Evolutionary conservation across 2,888 invertebrate genomes (phyloP), one percentile per base, ranked within the genome.

Genomic region (Lithophane ornitopus): DNA sequence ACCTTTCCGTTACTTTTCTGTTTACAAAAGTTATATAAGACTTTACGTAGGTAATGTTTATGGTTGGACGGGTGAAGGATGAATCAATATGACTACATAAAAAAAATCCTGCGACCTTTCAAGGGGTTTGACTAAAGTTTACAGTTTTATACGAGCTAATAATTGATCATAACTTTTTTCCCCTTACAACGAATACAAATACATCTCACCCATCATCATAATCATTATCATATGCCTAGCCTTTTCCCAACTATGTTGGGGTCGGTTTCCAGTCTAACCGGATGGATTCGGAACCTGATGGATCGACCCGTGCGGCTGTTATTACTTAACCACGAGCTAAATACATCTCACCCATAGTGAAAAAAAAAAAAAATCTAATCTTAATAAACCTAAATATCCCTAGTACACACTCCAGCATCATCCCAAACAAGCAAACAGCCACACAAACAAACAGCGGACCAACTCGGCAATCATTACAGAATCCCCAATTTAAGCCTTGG

Each of bases 401-500:
- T 26, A 73, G 46, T 34, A 67, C 34, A 11, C 11, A 41, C 16
- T 12, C 14, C 11, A 70, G 1, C 14, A 19, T 41, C 16, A 49
- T 22, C n/a, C 14, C 14, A 58, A 61, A 65, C 49, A 71, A 26
- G 1, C 39, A 44, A 59, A 61, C 26, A 52, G 9, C 19, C 73
- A 49, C 4, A 56, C 41, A 70, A 65, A 74, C 63, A 70, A 74
- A 68, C 69, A 70, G n/a, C 19, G 16, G 26, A 58, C 49, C 2
- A 61, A 68, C 63, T 46, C 54, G 4, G 52, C 41, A 74, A 80
- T 76, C 65, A 77, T 74, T 74, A 78, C 67, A 26, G 34, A 70
- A 84, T 75, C 72, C 74, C 72, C 72, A 84, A 84, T 75, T 75
- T 39, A 78, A 81, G 65, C 58, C 41, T 49, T 54, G 34, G n/a